A percentile compares a stretch with the other conserved stretches of the same genome.
These are phyloP conservation scores for Lagocephalus sceleratus DNA, from an alignment of 2,797 vertebrate species.

Conservation along the genomic window DNA sequence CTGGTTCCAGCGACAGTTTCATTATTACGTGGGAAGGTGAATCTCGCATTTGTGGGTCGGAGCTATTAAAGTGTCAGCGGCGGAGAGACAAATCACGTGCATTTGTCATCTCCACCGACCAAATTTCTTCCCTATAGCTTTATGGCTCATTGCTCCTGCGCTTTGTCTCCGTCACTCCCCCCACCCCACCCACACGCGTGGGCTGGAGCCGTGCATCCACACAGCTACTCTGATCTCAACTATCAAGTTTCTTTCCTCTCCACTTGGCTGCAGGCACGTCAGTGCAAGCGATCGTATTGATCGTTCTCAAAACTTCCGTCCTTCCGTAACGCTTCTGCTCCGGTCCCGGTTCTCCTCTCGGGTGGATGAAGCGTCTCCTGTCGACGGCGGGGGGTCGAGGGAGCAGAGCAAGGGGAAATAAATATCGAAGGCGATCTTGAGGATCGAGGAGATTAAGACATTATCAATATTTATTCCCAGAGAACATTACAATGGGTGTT, in stretches of 20 bases:
- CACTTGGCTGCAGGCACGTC: constrained; percentile 31
- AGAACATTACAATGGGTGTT: neutral
- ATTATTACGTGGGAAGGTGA: constrained; percentile 21
- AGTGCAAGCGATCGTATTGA: constrained; percentile 2
- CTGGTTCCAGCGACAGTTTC: constrained; percentile 18
- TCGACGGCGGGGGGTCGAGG: constrained; percentile 18
- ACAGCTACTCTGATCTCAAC: constrained; percentile 36
- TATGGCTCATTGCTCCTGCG: constrained; percentile 35
- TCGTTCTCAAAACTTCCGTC: constrained; percentile 26
- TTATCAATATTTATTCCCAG: neutral
- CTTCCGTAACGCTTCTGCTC: neutral
- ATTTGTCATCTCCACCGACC: constrained; percentile 39
- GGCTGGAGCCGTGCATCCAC: constrained; percentile 4
- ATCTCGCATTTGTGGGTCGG: constrained; percentile 20
- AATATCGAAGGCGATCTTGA: constrained; percentile 1
- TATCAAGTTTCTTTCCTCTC: constrained; percentile 54
- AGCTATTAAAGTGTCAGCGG: constrained; percentile 36
- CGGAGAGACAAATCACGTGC: constrained; percentile 35
- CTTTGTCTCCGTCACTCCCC: constrained; percentile 9
- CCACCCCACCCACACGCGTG: constrained; percentile 1
- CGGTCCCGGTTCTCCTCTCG: neutral
- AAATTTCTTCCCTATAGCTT: constrained; percentile 35
- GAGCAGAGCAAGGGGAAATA: constrained; percentile 23
- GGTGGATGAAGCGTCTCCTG: constrained; percentile 18
- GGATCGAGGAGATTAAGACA: constrained; percentile 21